Conservation (phyloP, 2,113 vertebrate genomes). For the Anoplopoma fimbria region DNA sequence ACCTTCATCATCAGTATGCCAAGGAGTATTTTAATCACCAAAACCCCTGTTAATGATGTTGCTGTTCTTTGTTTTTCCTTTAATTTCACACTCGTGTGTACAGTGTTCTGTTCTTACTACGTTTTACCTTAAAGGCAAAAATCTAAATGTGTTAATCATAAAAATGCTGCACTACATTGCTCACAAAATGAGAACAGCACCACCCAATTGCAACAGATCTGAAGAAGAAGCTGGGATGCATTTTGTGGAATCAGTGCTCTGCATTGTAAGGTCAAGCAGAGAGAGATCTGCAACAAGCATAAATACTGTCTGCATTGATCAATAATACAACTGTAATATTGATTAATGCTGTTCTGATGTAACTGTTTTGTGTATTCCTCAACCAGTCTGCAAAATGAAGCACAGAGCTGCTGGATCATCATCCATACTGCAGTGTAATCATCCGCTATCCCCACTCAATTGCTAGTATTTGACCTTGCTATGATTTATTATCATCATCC, state of each 20-base stretch:
- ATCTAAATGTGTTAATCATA: constrained; percentile 7
- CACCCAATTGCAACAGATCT: constrained; percentile 5
- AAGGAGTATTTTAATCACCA: background rate
- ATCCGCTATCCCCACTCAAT: constrained; percentile 40
- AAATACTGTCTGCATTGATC: constrained; percentile 6
- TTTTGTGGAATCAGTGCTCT: constrained; percentile 6
- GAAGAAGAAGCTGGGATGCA: constrained; percentile 7
- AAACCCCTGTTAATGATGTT: background rate
- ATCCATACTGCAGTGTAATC: constrained; percentile 65
- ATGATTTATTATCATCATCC: constrained; percentile 73
- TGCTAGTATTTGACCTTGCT: constrained; percentile 72
- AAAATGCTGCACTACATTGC: background rate
- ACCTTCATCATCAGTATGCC: background rate
- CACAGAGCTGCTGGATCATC: background rate
- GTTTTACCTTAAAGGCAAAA: constrained; percentile 4
- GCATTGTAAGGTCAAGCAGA: constrained; percentile 24
- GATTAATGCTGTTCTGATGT: background rate
- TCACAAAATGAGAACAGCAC: constrained; percentile 13
- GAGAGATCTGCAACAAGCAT: constrained; percentile 14
- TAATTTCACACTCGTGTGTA: background rate
- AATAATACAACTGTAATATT: background rate
- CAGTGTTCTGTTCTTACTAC: background rate
- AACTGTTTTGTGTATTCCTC: constrained; percentile 13
- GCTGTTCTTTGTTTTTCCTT: background rate
- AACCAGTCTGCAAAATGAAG: constrained; percentile 17